Base-by-base conservation (phyloP, 2,797 vertebrate species). In the Anguilla obscura region DNA sequence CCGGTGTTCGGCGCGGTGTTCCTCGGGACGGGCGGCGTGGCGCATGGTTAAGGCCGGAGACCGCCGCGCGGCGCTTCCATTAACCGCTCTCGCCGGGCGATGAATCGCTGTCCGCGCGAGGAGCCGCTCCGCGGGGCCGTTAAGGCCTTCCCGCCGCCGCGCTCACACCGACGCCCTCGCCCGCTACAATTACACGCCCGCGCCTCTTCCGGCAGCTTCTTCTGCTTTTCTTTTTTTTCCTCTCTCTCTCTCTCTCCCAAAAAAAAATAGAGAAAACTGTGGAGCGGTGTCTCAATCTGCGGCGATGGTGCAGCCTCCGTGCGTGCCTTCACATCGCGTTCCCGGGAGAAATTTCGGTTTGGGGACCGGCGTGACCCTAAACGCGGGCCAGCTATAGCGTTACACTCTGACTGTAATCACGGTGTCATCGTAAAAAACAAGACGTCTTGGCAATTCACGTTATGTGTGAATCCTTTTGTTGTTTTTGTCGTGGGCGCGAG, bases 71-170 rank as follows among this genome's bases (percentile, higher is more conserved):
- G 60, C 54, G n/a, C 27, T 87, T 40, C 56, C 52, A 76, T 85
- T 85, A 88, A 56, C n/a, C 18, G 50, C 63, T 83, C 58, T 56
- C 63, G 58, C 83, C 63, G 9, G 21, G 24, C 33, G 27, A 88
- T 88, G 76, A 76, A 88, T 88, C 87, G 60, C 63, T 33, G 10
- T 10, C 66, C 30, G 10, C 8, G 36, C 79, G 5, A 21, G 4
- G 16, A 40, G 30, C 48, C 85, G 18, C 83, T 45, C 63, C 21
- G 14, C 30, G 21, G 50, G 40, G 76, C 45, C 76, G 63, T 87
- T 87, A 87, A 36, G 86, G 82, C 82, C 85, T 84, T 84, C 40
- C 60, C 83, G 66, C 40, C n/a, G 83, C 36, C 3, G 27, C 33
- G 24, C 33, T 6, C 16, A 24, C 10, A 33, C 33, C 48, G 63